These are phyloP conservation scores for Erythrolamprus reginae DNA, from an alignment of 2,113 vertebrate genomes.

Conservation along the genomic window DNA sequence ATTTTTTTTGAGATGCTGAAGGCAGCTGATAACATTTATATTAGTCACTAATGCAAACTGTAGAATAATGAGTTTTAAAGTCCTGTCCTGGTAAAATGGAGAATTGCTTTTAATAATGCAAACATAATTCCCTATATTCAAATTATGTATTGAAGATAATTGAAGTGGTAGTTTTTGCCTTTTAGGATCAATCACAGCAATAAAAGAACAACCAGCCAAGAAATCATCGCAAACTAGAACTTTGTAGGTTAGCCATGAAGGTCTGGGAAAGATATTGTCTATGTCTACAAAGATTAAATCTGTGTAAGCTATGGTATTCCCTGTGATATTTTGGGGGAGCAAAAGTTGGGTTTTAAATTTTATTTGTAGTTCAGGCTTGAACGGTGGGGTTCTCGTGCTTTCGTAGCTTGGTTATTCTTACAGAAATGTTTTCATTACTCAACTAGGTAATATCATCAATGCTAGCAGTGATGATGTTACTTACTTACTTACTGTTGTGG, in stretches of 20 bases:
- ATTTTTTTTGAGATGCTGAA: not conserved
- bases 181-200: not conserved
- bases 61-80: not conserved
- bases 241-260: not conserved
- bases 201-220: not conserved
- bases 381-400: too few species aligned
- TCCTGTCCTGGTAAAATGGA: not conserved
- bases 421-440: too few species aligned
- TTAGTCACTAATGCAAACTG: not conserved
- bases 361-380: not conserved
- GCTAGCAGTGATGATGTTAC: too few species aligned
- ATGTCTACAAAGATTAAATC: not conserved
- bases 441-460: not conserved
- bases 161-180: not conserved
- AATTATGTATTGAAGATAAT: not conserved
- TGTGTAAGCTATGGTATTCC: not conserved
- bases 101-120: not conserved
- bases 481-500: too few species aligned
- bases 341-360: not conserved
- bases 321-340: not conserved
- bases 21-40: not conserved
- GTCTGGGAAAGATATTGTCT: not conserved
- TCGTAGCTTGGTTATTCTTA: too few species aligned
- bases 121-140: not conserved
- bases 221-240: not conserved